Conservation (phyloP, 2,113 vertebrate species). For the Lepus timidus region DNA sequence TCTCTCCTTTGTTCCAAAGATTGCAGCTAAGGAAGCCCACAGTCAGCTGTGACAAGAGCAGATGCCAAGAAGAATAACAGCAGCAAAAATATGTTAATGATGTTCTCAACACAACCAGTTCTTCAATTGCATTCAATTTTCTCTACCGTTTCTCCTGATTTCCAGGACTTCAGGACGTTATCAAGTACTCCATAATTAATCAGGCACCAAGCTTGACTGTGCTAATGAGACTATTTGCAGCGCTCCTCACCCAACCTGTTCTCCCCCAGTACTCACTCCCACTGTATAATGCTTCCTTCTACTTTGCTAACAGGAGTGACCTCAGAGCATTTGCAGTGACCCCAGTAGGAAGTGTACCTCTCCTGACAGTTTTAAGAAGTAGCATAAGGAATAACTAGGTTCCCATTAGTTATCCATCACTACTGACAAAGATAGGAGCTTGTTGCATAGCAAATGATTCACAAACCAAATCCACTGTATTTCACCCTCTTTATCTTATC, state of each 20-base stretch:
- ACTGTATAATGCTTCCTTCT: slow-evolving; percentile 61
- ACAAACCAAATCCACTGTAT: not conserved
- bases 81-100: slow-evolving; percentile 56
- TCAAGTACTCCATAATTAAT: slow-evolving; percentile 89
- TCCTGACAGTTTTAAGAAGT: slow-evolving; percentile 83
- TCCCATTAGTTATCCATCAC: slow-evolving; percentile 79
- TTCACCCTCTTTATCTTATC: slow-evolving; percentile 49
- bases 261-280: slow-evolving; percentile 39
- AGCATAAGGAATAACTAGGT: slow-evolving; percentile 82
- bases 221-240: slow-evolving; percentile 87
- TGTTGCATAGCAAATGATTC: not conserved
- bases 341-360: slow-evolving; percentile 75
- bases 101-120: slow-evolving; percentile 66
- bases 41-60: slow-evolving; percentile 1
- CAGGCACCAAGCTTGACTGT: slow-evolving; percentile 83
- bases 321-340: slow-evolving; percentile 86
- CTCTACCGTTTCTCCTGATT: slow-evolving; percentile 83
- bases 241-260: slow-evolving; percentile 69
- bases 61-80: slow-evolving; percentile 74
- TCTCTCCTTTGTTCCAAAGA: not conserved
- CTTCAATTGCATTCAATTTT: slow-evolving; percentile 82
- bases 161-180: slow-evolving; percentile 86
- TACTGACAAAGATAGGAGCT: not conserved
- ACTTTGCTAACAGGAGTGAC: slow-evolving; percentile 71
- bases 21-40: slow-evolving; percentile 62